Percentiles rank a stretch among this genome's conserved stretches.
These are phyloP conservation scores for Leiothrix lutea DNA, from an alignment of 2,113 vertebrate genomes.

Conservation along the genomic window DNA sequence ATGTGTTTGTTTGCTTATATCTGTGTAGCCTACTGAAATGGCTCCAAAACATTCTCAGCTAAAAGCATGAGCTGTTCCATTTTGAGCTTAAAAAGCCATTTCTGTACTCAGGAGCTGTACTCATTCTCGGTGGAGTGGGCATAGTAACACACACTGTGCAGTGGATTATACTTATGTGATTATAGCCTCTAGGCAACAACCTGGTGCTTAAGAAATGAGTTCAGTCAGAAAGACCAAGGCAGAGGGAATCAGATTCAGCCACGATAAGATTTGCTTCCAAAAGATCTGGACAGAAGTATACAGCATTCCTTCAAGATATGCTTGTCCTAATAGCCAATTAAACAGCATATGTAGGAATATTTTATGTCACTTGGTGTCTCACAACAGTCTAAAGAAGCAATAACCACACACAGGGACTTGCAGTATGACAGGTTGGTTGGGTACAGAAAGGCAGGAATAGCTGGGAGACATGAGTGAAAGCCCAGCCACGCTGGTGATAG, in stretches of 20 bases:
- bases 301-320: neutral
- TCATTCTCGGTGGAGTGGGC: neutral
- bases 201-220: slow-evolving; percentile 42
- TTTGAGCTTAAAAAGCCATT: slow-evolving; percentile 8
- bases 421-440: neutral
- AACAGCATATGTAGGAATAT: neutral
- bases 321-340: neutral
- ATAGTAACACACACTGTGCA: neutral
- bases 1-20: neutral
- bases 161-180: slow-evolving; percentile 36
- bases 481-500: neutral
- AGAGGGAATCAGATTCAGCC: neutral
- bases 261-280: neutral
- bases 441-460: neutral
- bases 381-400: neutral
- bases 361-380: neutral
- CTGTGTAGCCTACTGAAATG: neutral
- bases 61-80: neutral
- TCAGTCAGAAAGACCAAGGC: slow-evolving; percentile 31
- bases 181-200: slow-evolving; percentile 36
- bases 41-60: neutral
- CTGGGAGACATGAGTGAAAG: neutral
- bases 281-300: neutral
- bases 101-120: neutral
- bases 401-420: neutral